Percentiles rank a stretch among this genome's conserved stretches.
These are phyloP conservation scores for Argyrosomus regius DNA, from an alignment of 2,797 vertebrate genomes.

Conservation along the genomic window DNA sequence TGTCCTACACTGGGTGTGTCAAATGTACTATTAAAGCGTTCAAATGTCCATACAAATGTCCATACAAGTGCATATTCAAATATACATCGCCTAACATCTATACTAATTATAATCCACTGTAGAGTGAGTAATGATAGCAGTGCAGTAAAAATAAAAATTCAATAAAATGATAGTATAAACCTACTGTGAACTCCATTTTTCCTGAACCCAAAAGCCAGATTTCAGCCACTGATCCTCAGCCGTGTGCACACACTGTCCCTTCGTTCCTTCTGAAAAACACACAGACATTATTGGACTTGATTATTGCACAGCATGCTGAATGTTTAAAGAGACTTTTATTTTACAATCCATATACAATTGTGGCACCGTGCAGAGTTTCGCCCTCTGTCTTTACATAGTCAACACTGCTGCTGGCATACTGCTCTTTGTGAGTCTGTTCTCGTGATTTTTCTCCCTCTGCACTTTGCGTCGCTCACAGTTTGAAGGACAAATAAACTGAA, in stretches of 20 bases:
- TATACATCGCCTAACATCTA: neutral
- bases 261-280: conserved; percentile 52
- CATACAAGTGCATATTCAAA: neutral
- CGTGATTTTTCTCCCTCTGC: conserved; percentile 30
- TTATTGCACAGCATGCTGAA: conserved; percentile 79
- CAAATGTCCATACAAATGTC: conserved; percentile 24
- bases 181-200: conserved; percentile 63
- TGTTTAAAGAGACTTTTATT: conserved; percentile 85
- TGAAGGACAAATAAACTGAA: conserved; percentile 56
- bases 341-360: conserved; percentile 81
- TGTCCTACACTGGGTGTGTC: neutral
- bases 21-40: conserved; percentile 4
- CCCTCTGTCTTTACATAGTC: conserved; percentile 75
- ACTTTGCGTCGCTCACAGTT: conserved; percentile 24
- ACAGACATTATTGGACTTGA: conserved; percentile 74
- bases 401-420: conserved; percentile 44
- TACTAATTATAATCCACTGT: neutral
- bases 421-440: conserved; percentile 37
- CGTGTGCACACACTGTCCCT: conserved; percentile 29
- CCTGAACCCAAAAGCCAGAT: conserved; percentile 35
- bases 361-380: conserved; percentile 44
- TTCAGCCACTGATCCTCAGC: conserved; percentile 39
- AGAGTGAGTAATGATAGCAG: neutral
- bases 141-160: neutral
- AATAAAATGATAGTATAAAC: conserved; percentile 38